Evolutionary conservation across 2,888 invertebrate species (phyloP), one percentile per base, ranked within the genome.

Genomic region (Gandaritis pyraliata): DNA sequence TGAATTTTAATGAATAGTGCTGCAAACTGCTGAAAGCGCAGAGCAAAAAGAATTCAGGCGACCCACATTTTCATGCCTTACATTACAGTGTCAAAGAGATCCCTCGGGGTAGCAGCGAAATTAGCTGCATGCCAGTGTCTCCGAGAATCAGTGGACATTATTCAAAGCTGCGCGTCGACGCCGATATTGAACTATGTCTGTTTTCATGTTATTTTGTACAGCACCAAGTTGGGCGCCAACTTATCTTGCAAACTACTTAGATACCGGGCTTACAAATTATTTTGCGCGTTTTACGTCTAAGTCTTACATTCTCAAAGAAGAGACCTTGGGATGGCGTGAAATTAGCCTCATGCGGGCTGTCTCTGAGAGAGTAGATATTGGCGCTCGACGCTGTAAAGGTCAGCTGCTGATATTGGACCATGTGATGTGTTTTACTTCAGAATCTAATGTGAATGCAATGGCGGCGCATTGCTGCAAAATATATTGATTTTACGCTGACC

Each of bases 11-110:
- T 64, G 62, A 62, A 58, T 60, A 61, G 49, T 43, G 50, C 62
- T 58, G 55, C 66, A 62, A 61, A 64, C 48, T 41, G 58, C 46
- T 47, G 51, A 65, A 66, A 62, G 48, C 54, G 64, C 50, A 60
- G 59, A 54, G 46, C 52, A 53, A 47, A 61, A 61, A 64, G 55
- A 57, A 55, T 58, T 48, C 55, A 49, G 46, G 41, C 61, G 63
- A 66, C 64, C 66, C 65, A 68, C 58, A 68, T 70, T 65, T 66
- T n/a, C n/a, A n/a, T n/a, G n/a, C n/a, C 56, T 61, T 38, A 58
- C 58, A 60, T 57, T 46, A 41, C 59, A 48, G 54, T 62, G 60
- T 64, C 66, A 61, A 63, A 65, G 64, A 55, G 55, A 64, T 62
- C 36, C 53, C 55, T 47, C 48, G 45, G 56, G 64, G 54, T 29